These are phyloP conservation scores for Cataglyphis rosenhaueri DNA, from an alignment of 2,888 invertebrate genomes.

Conservation along the genomic window DNA sequence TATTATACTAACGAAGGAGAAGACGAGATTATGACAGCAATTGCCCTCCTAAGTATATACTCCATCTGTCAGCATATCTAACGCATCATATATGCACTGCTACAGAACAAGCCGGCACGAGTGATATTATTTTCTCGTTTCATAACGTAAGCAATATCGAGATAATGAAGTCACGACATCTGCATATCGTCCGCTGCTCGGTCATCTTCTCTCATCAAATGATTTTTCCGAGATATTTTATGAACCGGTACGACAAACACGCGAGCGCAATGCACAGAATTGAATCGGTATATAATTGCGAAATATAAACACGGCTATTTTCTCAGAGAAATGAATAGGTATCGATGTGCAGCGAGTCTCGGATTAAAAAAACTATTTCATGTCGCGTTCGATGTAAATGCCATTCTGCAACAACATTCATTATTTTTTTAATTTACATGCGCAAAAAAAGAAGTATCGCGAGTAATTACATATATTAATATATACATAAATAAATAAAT, in stretches of 20 bases:
- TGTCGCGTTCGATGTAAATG: background rate
- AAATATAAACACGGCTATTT: constrained; percentile 39
- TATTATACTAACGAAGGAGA: constrained; percentile 40
- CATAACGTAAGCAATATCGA: constrained; percentile 23
- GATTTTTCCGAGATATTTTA: constrained; percentile 40
- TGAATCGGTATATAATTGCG: constrained; percentile 37
- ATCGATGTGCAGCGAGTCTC: background rate
- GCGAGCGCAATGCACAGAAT: constrained; percentile 1
- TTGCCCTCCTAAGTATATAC: constrained; percentile 27
- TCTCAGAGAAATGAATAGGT: constrained; percentile 18
- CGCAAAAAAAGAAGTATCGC: background rate
- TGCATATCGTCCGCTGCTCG: constrained; percentile 51
- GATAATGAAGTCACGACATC: constrained; percentile 65
- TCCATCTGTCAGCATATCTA: constrained; percentile 7
- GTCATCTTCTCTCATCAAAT: constrained; percentile 32
- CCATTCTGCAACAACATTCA: background rate
- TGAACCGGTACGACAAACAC: constrained; percentile 48
- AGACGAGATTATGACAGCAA: constrained; percentile 24
- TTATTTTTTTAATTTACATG: background rate
- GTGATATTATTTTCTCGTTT: constrained; percentile 49
- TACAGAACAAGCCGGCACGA: background rate
- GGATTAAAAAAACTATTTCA: constrained; percentile 7
- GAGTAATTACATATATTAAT: background rate
- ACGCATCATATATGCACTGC: constrained; percentile 1
- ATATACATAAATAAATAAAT: background rate